A percentile compares a stretch with the other conserved stretches of the same genome.
Conservation (phyloP, 2,113 vertebrate species). For the Suricata suricatta region DNA sequence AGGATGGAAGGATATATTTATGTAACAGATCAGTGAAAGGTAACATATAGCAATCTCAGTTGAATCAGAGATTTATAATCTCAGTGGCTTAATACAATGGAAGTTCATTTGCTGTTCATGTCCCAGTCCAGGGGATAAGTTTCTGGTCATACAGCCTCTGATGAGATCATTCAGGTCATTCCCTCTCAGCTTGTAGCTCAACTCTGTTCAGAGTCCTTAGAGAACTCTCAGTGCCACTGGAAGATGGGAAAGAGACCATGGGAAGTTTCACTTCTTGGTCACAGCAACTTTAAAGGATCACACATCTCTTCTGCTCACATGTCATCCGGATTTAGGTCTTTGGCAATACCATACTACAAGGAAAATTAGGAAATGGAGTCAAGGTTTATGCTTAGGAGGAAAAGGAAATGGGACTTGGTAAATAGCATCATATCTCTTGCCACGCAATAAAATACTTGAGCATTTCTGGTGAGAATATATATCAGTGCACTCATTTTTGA, state of each 20-base stretch:
- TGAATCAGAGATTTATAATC: neutral
- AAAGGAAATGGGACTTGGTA: neutral
- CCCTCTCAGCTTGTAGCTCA: neutral
- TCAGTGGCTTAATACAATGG: neutral
- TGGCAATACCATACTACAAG: neutral
- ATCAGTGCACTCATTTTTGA: neutral
- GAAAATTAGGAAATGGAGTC: neutral
- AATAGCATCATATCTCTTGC: neutral
- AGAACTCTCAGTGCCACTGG: neutral
- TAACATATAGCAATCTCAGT: neutral
- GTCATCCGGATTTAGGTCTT: neutral
- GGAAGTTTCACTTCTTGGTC: neutral
- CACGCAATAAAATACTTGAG: neutral
- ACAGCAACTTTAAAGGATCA: neutral
- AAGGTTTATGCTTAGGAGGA: neutral
- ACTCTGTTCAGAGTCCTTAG: neutral
- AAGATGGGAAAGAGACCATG: neutral
- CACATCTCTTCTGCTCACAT: neutral
- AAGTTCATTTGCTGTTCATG: neutral
- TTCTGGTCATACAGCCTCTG: neutral
- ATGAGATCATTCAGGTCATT: neutral
- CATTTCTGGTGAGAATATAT: neutral
- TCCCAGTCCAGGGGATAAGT: neutral
- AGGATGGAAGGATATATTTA: neutral
- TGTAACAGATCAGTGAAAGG: neutral